phyloP scores from a whole-genome alignment of 1,140 invertebrate species.

The Microplitis demolitor region DNA sequence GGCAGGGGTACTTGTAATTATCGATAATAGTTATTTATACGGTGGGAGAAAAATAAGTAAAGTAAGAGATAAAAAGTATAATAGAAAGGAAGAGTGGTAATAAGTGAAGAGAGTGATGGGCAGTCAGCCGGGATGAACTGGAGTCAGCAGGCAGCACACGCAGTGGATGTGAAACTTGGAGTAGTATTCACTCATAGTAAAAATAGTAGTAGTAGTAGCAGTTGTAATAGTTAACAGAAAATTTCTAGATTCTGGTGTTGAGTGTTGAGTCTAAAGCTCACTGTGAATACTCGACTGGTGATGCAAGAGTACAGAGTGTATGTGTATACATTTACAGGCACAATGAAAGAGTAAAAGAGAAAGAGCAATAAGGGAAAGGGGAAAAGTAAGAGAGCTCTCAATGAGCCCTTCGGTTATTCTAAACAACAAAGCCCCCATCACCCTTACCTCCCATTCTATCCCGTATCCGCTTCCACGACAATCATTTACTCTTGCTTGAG shows the following conservation, averaged over 20 bases:
- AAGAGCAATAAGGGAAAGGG: constrained; percentile 25
- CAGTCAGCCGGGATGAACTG: constrained; percentile 26
- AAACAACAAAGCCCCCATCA: constrained; percentile 58
- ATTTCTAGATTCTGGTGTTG: too few relatives aligned
- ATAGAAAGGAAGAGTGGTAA: constrained; percentile 8
- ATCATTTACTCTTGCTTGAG: constrained; percentile 59
- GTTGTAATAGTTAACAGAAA: too few relatives aligned
- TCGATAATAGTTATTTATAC: constrained; percentile 51
- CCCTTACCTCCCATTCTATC: constrained; percentile 2
- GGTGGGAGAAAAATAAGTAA: constrained; percentile 26
- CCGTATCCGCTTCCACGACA: constrained; percentile 40
- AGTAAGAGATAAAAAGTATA: background rate
- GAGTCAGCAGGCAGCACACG: constrained; percentile 20
- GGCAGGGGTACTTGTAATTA: constrained; percentile 60
- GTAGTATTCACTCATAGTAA: background rate
- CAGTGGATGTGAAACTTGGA: background rate
- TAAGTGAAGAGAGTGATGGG: constrained; percentile 9
- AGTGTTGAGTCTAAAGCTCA: constrained; percentile 5
- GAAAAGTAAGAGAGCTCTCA: constrained; percentile 37
- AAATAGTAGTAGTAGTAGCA: background rate
- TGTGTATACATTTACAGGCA: constrained; percentile 3
- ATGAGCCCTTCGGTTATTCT: constrained; percentile 58
- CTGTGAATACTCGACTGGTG: background rate
- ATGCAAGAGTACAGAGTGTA: background rate
- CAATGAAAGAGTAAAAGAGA: constrained; percentile 31